These are phyloP conservation scores for Hoplostethus mediterraneus DNA, from an alignment of 2,797 vertebrate genomes.

Conservation along the genomic window DNA sequence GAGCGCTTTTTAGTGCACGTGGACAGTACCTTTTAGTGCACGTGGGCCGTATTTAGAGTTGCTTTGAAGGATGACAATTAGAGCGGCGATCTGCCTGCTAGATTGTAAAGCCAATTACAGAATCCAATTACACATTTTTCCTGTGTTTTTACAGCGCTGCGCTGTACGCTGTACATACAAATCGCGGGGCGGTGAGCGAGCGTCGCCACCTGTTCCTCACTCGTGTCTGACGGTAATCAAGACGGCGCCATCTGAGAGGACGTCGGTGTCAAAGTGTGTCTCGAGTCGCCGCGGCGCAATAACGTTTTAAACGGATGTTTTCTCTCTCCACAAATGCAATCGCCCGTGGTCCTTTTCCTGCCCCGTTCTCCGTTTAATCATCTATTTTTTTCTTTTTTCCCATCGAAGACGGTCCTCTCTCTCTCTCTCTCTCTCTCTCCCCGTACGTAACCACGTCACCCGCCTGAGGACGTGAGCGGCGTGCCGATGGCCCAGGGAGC, in stretches of 20 bases:
- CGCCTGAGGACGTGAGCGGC: constrained; percentile 42
- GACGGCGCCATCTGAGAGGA: constrained; percentile 15
- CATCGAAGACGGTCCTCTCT: constrained; percentile 49
- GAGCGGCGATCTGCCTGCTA: neutral
- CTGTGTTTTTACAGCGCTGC: constrained; percentile 8
- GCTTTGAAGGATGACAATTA: constrained; percentile 9
- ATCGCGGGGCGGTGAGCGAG: constrained; percentile 8
- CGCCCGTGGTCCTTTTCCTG: constrained; percentile 25
- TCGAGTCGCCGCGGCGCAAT: constrained; percentile 19
- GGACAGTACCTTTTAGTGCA: neutral
- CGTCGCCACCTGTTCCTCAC: neutral
- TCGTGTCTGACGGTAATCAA: neutral
- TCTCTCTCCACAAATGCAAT: constrained; percentile 37
- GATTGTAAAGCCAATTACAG: constrained; percentile 14
- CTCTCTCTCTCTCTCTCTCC: constrained; percentile 59
- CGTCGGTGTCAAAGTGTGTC: constrained; percentile 1
- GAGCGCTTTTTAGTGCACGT: neutral
- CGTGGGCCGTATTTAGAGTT: neutral
- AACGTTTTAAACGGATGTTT: constrained; percentile 44
- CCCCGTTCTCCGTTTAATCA: constrained; percentile 58
- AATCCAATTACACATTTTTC: constrained; percentile 8
- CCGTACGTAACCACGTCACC: constrained; percentile 44
- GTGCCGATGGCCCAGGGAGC: constrained; percentile 39
- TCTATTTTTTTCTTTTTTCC: constrained; percentile 46
- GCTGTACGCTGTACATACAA: constrained; percentile 25